These are phyloP conservation scores for Zaprionus taronus DNA, from an alignment of 1,140 invertebrate species.

Conservation along the genomic window DNA sequence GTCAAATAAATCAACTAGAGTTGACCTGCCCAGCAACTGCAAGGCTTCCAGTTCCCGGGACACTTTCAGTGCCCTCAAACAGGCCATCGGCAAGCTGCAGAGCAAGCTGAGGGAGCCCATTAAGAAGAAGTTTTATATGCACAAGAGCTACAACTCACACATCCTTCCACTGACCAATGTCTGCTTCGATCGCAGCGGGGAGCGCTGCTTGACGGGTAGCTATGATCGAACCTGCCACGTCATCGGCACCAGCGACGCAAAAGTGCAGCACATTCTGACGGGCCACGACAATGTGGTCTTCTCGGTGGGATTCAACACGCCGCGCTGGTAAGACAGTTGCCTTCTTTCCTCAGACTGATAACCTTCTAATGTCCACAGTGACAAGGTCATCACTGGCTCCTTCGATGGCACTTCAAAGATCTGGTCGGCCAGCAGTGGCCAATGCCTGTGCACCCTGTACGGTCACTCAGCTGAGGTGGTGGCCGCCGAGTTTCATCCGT, in stretches of 20 bases:
- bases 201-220: slow-evolving; percentile 92
- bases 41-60: slow-evolving; percentile 50
- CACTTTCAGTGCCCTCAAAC: slow-evolving; percentile 77
- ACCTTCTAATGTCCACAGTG: slow-evolving; percentile 84
- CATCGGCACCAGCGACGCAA: slow-evolving; percentile 90
- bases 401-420: slow-evolving; percentile 92
- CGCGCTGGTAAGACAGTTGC: slow-evolving; percentile 87
- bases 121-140: slow-evolving; percentile 88
- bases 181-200: slow-evolving; percentile 89
- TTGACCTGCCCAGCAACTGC: slow-evolving; percentile 26
- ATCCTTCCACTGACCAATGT: slow-evolving; percentile 92
- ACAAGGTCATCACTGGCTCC: slow-evolving; percentile 91
- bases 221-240: slow-evolving; percentile 94
- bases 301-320: slow-evolving; percentile 91
- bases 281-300: slow-evolving; percentile 94
- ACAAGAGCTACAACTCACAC: slow-evolving; percentile 90
- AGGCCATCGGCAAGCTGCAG: slow-evolving; percentile 85
- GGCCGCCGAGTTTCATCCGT: slow-evolving; percentile 88
- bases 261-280: slow-evolving; percentile 88
- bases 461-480: slow-evolving; percentile 91
- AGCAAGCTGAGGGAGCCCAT: slow-evolving; percentile 85
- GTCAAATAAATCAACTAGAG: neutral
- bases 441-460: slow-evolving; percentile 88
- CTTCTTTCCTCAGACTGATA: neutral
- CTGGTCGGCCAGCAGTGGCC: slow-evolving; percentile 87